These are phyloP conservation scores for Chitala chitala DNA, from an alignment of 2,113 vertebrate species.

Conservation along the genomic window DNA sequence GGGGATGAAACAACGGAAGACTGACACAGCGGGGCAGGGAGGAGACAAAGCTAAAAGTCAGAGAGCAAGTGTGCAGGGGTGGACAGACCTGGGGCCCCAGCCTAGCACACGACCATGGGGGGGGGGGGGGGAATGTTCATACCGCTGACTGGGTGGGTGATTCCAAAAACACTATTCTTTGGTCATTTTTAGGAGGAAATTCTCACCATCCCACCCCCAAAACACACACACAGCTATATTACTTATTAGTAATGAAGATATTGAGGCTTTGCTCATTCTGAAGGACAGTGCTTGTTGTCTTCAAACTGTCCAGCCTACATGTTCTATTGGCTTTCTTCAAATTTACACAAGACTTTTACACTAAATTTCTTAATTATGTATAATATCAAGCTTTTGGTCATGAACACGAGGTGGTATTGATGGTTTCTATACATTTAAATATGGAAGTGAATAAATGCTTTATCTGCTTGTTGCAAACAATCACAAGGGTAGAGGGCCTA, in stretches of 20 bases:
- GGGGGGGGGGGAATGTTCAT: conserved; percentile 24
- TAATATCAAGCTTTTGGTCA: too few species aligned
- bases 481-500: too few species aligned
- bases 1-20: conserved; percentile 59
- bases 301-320: not conserved
- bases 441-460: too few species aligned
- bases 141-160: conserved; percentile 37
- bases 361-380: not conserved
- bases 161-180: conserved; percentile 39
- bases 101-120: not conserved
- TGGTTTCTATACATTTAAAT: not conserved
- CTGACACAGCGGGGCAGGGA: conserved; percentile 42
- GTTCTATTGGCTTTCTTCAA: not conserved
- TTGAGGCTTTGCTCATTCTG: not conserved
- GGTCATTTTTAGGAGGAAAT: conserved; percentile 58
- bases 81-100: not conserved
- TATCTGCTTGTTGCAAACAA: too few species aligned
- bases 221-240: not conserved
- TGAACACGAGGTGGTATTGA: not conserved
- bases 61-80: conserved; percentile 35
- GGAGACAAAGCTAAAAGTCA: conserved; percentile 35
- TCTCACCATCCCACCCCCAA: conserved; percentile 32
- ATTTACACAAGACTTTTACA: not conserved
- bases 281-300: not conserved
- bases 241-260: not conserved